These are phyloP conservation scores for Poecilia gillii DNA, from an alignment of 2,797 vertebrate genomes.

Conservation along the genomic window DNA sequence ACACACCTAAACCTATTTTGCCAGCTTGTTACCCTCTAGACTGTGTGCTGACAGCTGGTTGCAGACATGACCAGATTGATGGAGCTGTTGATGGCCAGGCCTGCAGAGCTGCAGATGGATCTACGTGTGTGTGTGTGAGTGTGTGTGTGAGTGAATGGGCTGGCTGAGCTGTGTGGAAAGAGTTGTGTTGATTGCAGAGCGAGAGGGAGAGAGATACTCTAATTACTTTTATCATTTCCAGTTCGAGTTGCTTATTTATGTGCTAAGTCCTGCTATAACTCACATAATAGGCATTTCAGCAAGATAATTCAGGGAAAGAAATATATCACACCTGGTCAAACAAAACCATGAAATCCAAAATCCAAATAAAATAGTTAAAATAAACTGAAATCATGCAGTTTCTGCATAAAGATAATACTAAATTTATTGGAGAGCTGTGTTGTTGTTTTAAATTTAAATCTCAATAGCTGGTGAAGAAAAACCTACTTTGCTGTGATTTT, in stretches of 20 bases:
- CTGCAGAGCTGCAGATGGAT: conserved; percentile 40
- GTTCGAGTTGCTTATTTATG: conserved; percentile 4
- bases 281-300: not conserved
- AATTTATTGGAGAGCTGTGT: not conserved
- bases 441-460: too few species aligned
- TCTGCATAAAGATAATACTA: not conserved
- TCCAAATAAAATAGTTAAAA: not conserved
- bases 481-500: not conserved
- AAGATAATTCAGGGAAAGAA: not conserved
- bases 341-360: not conserved
- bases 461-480: not conserved
- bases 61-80: conserved; percentile 64
- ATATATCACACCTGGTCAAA: not conserved
- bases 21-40: conserved; percentile 49
- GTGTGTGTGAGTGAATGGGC: conserved; percentile 5
- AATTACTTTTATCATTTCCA: conserved; percentile 27
- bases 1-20: conserved; percentile 29
- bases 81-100: conserved; percentile 51
- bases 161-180: not conserved
- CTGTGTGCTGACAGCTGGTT: conserved; percentile 56
- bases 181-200: conserved; percentile 28
- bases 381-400: not conserved
- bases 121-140: not conserved
- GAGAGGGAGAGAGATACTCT: conserved; percentile 22
- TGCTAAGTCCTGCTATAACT: not conserved